These are phyloP conservation scores for Calameuta pallipes DNA, from an alignment of 2,888 invertebrate genomes.

Conservation along the genomic window DNA sequence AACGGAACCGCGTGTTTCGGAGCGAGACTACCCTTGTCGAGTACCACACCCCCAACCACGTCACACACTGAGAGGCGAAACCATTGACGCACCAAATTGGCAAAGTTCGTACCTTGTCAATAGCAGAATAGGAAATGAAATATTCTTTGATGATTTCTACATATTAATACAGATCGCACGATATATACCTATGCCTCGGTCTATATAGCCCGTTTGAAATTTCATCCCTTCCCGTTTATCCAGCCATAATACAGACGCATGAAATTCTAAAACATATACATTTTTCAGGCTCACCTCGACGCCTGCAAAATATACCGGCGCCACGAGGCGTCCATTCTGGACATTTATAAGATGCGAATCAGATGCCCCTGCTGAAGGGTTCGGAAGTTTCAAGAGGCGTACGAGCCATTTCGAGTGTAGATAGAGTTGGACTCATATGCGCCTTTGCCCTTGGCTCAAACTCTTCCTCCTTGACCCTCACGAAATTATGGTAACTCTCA, in stretches of 20 bases:
- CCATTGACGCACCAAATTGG: conserved; percentile 40
- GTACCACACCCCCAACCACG: conserved; percentile 1
- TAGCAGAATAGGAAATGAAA: background rate
- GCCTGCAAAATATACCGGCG: background rate
- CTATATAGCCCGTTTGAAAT: background rate
- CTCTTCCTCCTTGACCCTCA: background rate
- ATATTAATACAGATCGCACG: background rate
- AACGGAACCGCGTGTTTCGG: background rate
- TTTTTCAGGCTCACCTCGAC: background rate
- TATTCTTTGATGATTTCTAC: background rate
- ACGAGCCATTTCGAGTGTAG: background rate
- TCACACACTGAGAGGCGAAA: conserved; percentile 28
- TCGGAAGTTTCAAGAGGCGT: background rate
- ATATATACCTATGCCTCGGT: background rate
- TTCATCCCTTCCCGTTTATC: background rate
- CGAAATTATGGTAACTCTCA: background rate
- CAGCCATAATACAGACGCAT: background rate
- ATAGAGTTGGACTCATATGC: background rate
- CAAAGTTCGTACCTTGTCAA: conserved; percentile 36
- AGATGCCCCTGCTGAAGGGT: background rate
- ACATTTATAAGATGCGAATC: conserved; percentile 1
- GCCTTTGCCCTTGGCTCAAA: background rate
- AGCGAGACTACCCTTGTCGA: conserved; percentile 2
- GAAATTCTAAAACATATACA: background rate
- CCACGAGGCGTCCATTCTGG: background rate